Evolutionary conservation across 2,113 vertebrate species (phyloP), one percentile per base, ranked within the genome.

Genomic region (Phalacrocorax brasilianus): DNA sequence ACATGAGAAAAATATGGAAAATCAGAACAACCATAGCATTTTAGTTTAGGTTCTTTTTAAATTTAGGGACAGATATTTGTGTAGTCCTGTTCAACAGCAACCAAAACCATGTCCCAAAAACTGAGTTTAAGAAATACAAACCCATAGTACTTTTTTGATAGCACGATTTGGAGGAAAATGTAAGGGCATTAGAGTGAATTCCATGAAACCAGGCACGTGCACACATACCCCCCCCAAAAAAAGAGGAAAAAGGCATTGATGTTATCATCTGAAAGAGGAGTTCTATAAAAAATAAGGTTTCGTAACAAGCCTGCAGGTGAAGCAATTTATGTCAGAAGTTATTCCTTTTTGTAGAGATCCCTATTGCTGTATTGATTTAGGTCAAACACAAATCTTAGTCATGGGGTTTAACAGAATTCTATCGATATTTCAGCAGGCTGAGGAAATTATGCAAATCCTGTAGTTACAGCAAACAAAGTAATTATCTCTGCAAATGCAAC

Each of bases 131-230:
- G 35, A 76, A 42, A 55, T 67, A 6, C 5, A 81, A 20, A 52
- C 30, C 12, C 20, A 14, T 63, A 10, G 3, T 56, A 45, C 2
- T 7, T 26, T 24, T 59, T 55, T 45, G 12, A 47, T 9, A n/a
- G 7, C 12, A 81, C 2, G 24, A 8, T 77, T 88, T 32, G 16
- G 16, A 77, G 22, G 26, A 59, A 80, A 86, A 50, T 33, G 4
- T 55, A 32, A 61, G 21, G 5, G 3, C 6, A 67, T 40, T 50
- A 66, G 23, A 66, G 9, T 24, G 38, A 55, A 33, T 49, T 91
- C 18, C 30, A 27, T 28, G 20, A 56, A 75, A 74, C 7, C 18
- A 59, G 2, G 7, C 3, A 1, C 1, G 3, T 1, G 1, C 3
- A 14, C 19, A 38, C 12, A 20, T 7, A 26, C 12, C 35, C 1